Evolutionary conservation across 2,888 invertebrate genomes (phyloP).

Genomic region (Xestia xanthographa): DNA sequence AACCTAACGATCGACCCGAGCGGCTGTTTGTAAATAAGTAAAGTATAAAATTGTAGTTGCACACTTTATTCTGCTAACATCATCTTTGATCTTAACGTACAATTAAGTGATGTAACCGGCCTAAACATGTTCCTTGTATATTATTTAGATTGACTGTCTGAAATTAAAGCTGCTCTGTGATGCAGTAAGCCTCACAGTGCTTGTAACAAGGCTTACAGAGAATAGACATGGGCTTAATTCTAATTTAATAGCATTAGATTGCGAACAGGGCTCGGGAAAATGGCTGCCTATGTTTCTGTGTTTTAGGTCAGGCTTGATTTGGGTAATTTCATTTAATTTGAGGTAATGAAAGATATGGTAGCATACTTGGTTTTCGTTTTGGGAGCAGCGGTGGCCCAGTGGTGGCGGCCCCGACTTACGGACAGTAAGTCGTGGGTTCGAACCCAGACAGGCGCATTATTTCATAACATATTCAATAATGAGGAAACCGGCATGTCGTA

Average conservation of each 20-base stretch:
- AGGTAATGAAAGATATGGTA: neutral
- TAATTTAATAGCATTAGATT: constrained; percentile 44
- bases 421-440: too few relatives aligned
- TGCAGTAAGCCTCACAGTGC: constrained; percentile 21
- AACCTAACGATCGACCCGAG: too few relatives aligned
- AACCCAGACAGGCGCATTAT: too few relatives aligned
- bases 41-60: neutral
- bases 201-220: constrained; percentile 10
- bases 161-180: constrained; percentile 33
- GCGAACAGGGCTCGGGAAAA: neutral
- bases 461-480: too few relatives aligned
- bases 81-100: neutral
- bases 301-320: neutral
- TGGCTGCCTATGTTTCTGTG: neutral
- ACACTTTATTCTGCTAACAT: neutral
- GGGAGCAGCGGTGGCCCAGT: too few relatives aligned
- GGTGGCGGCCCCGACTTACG: too few relatives aligned
- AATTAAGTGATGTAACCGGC: neutral
- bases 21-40: too few relatives aligned
- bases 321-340: neutral
- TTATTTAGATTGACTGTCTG: constrained; percentile 11
- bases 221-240: constrained; percentile 20
- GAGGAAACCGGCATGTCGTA: too few relatives aligned
- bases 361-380: too few relatives aligned
- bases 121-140: too few relatives aligned